A percentile compares a stretch with the other conserved stretches of the same genome.
These are phyloP conservation scores for Discoglossus pictus DNA, from an alignment of 2,797 vertebrate genomes.

Conservation along the genomic window DNA sequence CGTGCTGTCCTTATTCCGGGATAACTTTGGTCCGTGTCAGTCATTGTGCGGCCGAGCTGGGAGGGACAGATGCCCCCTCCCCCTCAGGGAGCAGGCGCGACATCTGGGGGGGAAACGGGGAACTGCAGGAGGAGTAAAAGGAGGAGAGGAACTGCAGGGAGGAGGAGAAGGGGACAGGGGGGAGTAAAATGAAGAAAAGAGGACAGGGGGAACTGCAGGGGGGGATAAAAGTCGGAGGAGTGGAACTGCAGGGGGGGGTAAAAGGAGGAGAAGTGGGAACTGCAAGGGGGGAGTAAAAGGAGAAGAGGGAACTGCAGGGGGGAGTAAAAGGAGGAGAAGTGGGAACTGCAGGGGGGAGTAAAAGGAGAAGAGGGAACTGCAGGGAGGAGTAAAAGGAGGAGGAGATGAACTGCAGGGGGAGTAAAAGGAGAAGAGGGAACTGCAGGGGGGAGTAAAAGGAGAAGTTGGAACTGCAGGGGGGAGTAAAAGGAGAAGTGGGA, in stretches of 20 bases:
- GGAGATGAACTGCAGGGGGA: no score
- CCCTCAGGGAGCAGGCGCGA: background rate
- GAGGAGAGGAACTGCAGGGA: background rate
- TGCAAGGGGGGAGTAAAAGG: background rate
- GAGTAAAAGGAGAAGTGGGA: background rate
- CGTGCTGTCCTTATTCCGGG: conserved; percentile 88
- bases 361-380: background rate
- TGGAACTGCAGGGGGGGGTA: background rate
- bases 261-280: no score
- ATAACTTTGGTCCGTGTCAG: conserved; percentile 85
- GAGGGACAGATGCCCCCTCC: background rate
- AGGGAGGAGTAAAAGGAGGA: background rate
- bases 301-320: background rate
- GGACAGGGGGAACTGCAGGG: background rate
- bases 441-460: no score
- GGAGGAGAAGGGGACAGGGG: background rate
- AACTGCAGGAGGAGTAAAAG: background rate
- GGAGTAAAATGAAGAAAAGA: background rate
- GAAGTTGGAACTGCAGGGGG: no score
- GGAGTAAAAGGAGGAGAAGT: background rate
- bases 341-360: no score
- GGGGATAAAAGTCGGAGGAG: background rate
- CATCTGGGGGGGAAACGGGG: conserved; percentile 3
- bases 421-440: background rate
- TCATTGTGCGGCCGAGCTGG: conserved; percentile 46